These are phyloP conservation scores for Colletes collaris DNA, from an alignment of 2,888 invertebrate species.

Conservation along the genomic window DNA sequence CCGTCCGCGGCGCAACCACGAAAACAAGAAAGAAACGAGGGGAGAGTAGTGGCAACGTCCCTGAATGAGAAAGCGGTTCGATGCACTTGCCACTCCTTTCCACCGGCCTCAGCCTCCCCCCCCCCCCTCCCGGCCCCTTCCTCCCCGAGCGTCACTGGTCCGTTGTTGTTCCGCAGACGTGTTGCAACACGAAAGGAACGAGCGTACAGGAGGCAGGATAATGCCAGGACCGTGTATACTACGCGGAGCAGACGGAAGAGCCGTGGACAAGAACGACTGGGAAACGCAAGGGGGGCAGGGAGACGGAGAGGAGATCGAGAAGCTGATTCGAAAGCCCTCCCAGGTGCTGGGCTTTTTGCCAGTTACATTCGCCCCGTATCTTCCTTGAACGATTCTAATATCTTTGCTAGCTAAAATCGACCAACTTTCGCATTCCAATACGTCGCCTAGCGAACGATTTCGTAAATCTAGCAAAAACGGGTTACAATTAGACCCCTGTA, in stretches of 20 bases:
- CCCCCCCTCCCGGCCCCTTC: neutral
- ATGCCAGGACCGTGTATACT: conserved; percentile 55
- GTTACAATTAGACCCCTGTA: too few relatives aligned
- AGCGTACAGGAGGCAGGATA: conserved; percentile 59
- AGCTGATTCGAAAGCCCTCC: conserved; percentile 58
- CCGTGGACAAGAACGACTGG: conserved; percentile 31
- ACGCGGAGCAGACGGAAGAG: conserved; percentile 33
- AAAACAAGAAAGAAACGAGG: conserved; percentile 20
- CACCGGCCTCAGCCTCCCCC: neutral
- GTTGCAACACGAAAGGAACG: conserved; percentile 57
- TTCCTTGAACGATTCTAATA: neutral
- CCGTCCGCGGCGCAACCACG: conserved; percentile 1
- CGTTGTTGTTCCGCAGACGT: conserved; percentile 36
- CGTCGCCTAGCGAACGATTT: too few relatives aligned
- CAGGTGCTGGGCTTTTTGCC: conserved; percentile 47
- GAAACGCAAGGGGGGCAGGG: conserved; percentile 12
- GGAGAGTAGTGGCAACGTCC: conserved; percentile 43
- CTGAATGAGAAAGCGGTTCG: conserved; percentile 71
- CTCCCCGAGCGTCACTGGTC: conserved; percentile 13
- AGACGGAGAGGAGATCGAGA: conserved; percentile 1
- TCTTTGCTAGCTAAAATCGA: too few relatives aligned
- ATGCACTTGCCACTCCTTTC: conserved; percentile 61
- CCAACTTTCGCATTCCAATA: too few relatives aligned
- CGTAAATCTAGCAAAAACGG: too few relatives aligned
- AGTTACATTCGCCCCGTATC: conserved; percentile 20